Percentiles rank a stretch among this genome's conserved stretches.
Conservation (phyloP, 2,113 vertebrate genomes). For the Melanotaenia duboulayi region DNA sequence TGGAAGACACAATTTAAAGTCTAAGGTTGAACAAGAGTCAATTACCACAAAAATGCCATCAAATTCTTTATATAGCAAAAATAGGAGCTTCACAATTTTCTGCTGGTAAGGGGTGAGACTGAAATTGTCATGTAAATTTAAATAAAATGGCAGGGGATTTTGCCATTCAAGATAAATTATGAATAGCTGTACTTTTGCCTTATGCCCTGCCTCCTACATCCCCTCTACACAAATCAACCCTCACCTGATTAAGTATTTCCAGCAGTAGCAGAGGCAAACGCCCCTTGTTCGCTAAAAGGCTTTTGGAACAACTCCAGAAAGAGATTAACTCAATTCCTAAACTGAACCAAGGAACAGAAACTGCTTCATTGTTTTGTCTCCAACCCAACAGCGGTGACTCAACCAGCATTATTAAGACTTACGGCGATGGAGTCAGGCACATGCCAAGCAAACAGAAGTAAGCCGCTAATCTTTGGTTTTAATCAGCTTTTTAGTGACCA, state of each 20-base stretch:
- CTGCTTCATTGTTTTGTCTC: constrained; percentile 26
- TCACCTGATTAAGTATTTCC: no score
- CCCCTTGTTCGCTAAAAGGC: no score
- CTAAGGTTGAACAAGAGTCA: no score
- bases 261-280: no score
- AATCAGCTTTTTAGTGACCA: constrained; percentile 6
- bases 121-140: background rate
- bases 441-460: constrained; percentile 23
- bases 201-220: background rate
- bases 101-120: background rate
- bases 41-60: background rate
- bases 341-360: background rate
- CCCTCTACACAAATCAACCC: no score
- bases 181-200: background rate
- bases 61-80: background rate
- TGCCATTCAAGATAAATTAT: background rate
- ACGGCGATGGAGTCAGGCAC: background rate
- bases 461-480: background rate
- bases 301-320: no score
- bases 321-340: background rate
- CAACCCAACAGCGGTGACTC: background rate
- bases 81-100: background rate
- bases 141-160: background rate
- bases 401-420: background rate
- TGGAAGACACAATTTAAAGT: background rate